Base-by-base conservation (phyloP, 2,888 invertebrate species). In the Nebria brevicollis region DNA sequence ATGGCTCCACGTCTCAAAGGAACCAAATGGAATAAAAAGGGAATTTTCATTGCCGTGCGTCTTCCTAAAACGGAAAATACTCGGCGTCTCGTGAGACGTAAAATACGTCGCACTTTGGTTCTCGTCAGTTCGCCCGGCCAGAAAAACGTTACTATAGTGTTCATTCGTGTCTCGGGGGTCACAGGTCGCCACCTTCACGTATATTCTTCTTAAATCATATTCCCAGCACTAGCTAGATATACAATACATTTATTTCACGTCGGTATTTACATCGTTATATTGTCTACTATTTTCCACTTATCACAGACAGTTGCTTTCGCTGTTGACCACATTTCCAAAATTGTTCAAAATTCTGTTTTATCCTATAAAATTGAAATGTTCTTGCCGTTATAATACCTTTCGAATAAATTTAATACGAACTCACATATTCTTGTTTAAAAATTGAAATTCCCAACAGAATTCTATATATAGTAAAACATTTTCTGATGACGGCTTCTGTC, bases 21-120 rank as follows among this genome's bases (percentile, higher is more conserved):
- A 84, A 83, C 84, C 85, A 85, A 85, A 85, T 86, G 85, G 86
- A 86, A 86, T 86, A 86, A 86, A 86, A 86, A 86, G 83, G 75
- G 85, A 85, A 85, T 86, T 86, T 86, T 86, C 85, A 85, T 86
- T 86, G 86, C 85, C 85, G 85, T 80, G 70, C 80, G 80, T 80
- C 80, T 75, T 75, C 25, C 75, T 80, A 80, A 80, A 80, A 75
- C 85, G 84, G 85, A 84, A 86, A 85, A 85, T 85, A 84, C 83
- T 84, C 82, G 75, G 78, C 81, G 83, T 83, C 84, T 76, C 66
- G 81, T 80, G 84, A 82, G 82, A 81, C 82, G 83, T 76, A 79
- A 82, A 83, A 83, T 83, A 84, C 84, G 83, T 82, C 82, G 80
- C 82, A 81, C 82, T 83, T 83, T 75, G 75, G 75, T 80, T 80